These are phyloP conservation scores for Apamea monoglypha DNA, from an alignment of 2,888 invertebrate genomes.

Conservation along the genomic window DNA sequence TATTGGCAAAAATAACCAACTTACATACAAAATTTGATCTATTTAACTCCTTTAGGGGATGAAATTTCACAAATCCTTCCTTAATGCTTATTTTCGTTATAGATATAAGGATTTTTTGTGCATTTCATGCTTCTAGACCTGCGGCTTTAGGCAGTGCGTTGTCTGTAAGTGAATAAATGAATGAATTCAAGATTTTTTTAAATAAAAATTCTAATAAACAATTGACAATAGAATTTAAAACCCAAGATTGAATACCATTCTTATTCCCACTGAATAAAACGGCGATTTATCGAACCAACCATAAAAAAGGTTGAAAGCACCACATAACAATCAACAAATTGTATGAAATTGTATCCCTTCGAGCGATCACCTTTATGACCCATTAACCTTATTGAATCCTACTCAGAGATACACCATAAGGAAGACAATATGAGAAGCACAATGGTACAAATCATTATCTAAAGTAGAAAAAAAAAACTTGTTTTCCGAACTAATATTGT, in stretches of 20 bases:
- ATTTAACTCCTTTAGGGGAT: background rate
- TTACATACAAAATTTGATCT: background rate
- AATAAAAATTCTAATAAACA: background rate
- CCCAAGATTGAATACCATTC: background rate
- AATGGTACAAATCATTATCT: background rate
- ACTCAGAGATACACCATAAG: slow-evolving; percentile 11
- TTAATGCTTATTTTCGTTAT: background rate
- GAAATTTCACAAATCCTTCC: background rate
- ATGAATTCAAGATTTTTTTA: background rate
- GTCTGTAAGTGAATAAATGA: background rate
- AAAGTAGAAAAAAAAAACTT: background rate
- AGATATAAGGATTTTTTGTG: background rate
- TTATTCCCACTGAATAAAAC: background rate
- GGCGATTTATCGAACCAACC: background rate
- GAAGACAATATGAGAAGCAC: slow-evolving; percentile 1
- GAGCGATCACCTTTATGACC: slow-evolving; percentile 30
- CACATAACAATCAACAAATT: slow-evolving; percentile 26
- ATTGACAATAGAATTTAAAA: background rate
- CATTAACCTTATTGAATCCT: slow-evolving; percentile 32
- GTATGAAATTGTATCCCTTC: slow-evolving; percentile 18
- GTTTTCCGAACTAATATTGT: background rate
- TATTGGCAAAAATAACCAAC: background rate
- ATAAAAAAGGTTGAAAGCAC: slow-evolving; percentile 1
- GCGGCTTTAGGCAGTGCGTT: background rate
- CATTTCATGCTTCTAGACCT: background rate